Evolutionary conservation across 2,113 vertebrate genomes (phyloP).

Genomic region (Clupea harengus): DNA sequence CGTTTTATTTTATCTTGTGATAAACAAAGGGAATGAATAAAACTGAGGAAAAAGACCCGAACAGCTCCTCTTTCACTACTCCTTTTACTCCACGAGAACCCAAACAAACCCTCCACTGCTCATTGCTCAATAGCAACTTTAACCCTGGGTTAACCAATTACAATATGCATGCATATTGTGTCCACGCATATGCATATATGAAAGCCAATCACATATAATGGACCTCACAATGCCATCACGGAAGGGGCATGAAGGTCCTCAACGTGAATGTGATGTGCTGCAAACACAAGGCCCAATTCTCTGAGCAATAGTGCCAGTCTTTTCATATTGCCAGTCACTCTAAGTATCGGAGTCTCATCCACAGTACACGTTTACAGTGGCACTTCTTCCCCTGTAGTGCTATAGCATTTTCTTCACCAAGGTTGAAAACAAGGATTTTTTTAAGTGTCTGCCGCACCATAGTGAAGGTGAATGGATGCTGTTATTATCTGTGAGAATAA

Average conservation of each 20-base stretch:
- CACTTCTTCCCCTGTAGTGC: constrained; percentile 37
- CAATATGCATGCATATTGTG: not conserved
- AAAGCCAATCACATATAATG: not conserved
- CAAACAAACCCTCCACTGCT: not conserved
- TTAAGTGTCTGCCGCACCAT: constrained; percentile 33
- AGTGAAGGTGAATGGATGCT: constrained; percentile 17
- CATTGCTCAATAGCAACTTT: not conserved
- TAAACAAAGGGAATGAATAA: not conserved
- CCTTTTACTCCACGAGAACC: not conserved
- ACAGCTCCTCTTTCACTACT: not conserved
- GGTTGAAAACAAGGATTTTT: constrained; percentile 49
- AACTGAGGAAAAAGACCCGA: not conserved
- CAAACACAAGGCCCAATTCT: not conserved
- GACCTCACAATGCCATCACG: not conserved
- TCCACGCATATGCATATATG: not conserved
- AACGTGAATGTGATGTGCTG: not conserved
- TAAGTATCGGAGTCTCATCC: not conserved
- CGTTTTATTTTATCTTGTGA: not conserved
- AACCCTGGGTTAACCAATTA: not conserved
- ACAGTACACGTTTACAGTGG: not conserved
- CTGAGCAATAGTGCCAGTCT: not conserved
- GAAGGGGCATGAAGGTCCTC: not conserved
- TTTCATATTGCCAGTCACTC: too few relatives aligned
- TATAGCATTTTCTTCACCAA: constrained; percentile 54
- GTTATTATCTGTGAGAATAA: constrained; percentile 33